phyloP scores from a whole-genome alignment of 2,888 invertebrate species.

The Cheilosia vernalis region DNA sequence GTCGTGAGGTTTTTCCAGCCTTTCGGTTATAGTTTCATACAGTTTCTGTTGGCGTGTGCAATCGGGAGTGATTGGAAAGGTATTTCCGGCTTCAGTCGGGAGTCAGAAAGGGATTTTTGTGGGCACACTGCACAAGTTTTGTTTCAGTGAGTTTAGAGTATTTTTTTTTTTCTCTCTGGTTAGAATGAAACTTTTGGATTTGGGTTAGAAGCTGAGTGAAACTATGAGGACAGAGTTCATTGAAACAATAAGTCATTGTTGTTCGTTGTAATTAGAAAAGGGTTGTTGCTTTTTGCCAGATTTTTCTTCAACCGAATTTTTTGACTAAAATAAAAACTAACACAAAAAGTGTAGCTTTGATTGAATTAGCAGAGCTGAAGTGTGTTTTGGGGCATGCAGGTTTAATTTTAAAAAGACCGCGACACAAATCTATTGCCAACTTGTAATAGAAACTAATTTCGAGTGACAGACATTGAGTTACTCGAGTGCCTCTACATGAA shows the following conservation, averaged over 20 bases:
- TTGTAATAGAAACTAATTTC: too few relatives aligned
- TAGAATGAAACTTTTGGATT: slow-evolving; percentile 69
- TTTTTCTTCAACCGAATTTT: too few relatives aligned
- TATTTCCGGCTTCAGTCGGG: slow-evolving; percentile 45
- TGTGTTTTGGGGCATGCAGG: too few relatives aligned
- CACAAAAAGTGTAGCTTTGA: too few relatives aligned
- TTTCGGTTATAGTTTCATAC: slow-evolving; percentile 54
- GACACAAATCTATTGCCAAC: too few relatives aligned
- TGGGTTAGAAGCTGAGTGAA: slow-evolving; percentile 56
- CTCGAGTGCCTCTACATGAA: too few relatives aligned
- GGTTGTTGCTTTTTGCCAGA: too few relatives aligned
- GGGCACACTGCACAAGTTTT: slow-evolving; percentile 35
- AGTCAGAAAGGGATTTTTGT: slow-evolving; percentile 46
- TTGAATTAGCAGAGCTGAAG: too few relatives aligned
- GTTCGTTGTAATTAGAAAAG: slow-evolving; percentile 41
- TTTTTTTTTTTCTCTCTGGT: slow-evolving; percentile 31
- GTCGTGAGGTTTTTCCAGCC: slow-evolving; percentile 51
- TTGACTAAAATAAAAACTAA: too few relatives aligned
- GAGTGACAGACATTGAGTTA: too few relatives aligned
- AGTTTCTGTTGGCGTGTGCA: slow-evolving; percentile 39
- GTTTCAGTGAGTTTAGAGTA: slow-evolving; percentile 24
- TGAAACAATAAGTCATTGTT: slow-evolving; percentile 59
- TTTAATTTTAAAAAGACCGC: too few relatives aligned
- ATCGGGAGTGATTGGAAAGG: slow-evolving; percentile 70
- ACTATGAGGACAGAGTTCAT: slow-evolving; percentile 49